Evolutionary conservation across 1,140 invertebrate species (phyloP), one percentile per base, ranked within the genome.

Genomic region (Bursaphelenchus mucronatus): DNA sequence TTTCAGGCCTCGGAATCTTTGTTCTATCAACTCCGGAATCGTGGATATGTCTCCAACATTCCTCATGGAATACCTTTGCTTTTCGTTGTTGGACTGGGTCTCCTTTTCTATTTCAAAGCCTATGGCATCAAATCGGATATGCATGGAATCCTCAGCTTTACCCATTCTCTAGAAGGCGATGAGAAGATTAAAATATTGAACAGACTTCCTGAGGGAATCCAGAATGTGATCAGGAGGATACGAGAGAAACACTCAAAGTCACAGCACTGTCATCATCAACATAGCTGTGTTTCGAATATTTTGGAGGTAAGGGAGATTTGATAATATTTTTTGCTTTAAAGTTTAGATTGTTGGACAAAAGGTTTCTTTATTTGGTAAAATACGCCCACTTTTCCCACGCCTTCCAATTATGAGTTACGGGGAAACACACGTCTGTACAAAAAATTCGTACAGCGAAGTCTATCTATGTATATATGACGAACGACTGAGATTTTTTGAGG

Each of bases 1-100:
- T 51, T 75, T 52, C 61, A 79, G 76, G 77, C 77, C 8, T 81
- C 77, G 21, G 77, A 79, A 65, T 71, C 78, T 17, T 17, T 73
- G 9, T 79, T 71, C 54, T 61, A 76, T 1, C 78, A 80, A 56
- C 46, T 73, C 0, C 64, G 64, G 15, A 71, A 76, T 51, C 78
- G 79, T 21, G 74, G 70, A 11, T 74, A 76, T 47, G 15, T 73
- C 10, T 53, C 55, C 19, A 59, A 45, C 10, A 58, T 76, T 53
- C 56, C 44, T 47, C 56, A 71, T 51, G 76, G 70, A 9, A 61
- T 78, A 67, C 67, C 63, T n/a, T 46, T 79, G 13, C 68, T 78
- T 8, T 79, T 79, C 39, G 70, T 66, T 11, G 52, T 72, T 56
- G 77, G 74, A 17, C 54, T 78, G 10, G n/a, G n/a, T 63, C 10